phyloP scores from a whole-genome alignment of 2,888 invertebrate species.

The Philhelius pedissequus region DNA sequence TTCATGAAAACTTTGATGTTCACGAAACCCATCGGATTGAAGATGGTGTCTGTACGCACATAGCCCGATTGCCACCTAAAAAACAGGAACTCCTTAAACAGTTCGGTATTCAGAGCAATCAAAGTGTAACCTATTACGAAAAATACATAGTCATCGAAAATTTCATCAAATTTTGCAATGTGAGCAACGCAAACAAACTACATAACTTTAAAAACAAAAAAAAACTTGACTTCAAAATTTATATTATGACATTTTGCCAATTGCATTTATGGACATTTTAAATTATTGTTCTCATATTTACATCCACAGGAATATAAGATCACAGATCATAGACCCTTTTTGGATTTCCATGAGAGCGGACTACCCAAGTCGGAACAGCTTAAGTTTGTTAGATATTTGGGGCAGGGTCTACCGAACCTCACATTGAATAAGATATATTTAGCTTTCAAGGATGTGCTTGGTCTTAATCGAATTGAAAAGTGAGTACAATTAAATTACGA shows the following conservation, averaged over 20 bases:
- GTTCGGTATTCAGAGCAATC: conserved; percentile 79
- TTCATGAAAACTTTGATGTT: conserved; percentile 78
- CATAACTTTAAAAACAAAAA: conserved; percentile 1
- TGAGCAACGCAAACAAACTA: conserved; percentile 75
- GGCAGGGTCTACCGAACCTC: conserved; percentile 78
- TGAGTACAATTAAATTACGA: conserved; percentile 68
- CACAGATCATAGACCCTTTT: conserved; percentile 79
- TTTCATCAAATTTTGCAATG: conserved; percentile 79
- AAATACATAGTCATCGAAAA: conserved; percentile 79
- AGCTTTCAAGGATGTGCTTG: conserved; percentile 77
- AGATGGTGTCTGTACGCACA: conserved; percentile 78
- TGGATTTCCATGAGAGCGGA: conserved; percentile 79
- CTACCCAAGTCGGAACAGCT: conserved; percentile 78
- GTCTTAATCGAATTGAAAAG: conserved; percentile 77
- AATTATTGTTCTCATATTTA: conserved; percentile 29
- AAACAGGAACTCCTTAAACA: conserved; percentile 79
- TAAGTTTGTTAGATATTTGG: conserved; percentile 79
- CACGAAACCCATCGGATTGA: conserved; percentile 78
- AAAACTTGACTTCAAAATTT: not conserved
- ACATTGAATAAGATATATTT: conserved; percentile 78
- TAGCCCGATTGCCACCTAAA: conserved; percentile 78
- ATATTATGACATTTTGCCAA: not conserved
- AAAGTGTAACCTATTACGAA: conserved; percentile 79
- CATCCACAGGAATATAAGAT: conserved; percentile 77
- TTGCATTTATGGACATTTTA: not conserved